Conservation (phyloP, 2,888 invertebrate species). For the Tipula helvola region DNA sequence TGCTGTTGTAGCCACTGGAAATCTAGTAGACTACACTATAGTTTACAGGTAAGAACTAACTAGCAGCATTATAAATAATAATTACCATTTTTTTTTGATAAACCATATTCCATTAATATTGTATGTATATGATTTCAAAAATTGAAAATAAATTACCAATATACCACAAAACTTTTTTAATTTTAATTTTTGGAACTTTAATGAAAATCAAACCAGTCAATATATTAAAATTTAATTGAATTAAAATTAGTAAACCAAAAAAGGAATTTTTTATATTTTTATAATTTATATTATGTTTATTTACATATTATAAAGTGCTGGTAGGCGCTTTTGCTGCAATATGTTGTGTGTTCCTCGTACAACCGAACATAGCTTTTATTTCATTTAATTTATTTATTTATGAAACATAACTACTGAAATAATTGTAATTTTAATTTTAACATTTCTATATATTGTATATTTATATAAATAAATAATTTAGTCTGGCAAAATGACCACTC, state of each 20-base stretch:
- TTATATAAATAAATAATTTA: background rate
- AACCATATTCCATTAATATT: no score
- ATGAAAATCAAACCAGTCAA: background rate
- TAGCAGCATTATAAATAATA: no score
- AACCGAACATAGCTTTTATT: background rate
- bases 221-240: background rate
- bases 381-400: background rate
- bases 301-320: background rate
- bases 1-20: no score
- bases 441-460: background rate
- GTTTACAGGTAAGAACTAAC: no score
- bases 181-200: background rate
- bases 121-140: background rate
- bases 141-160: background rate
- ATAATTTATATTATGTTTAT: background rate
- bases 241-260: background rate
- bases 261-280: background rate
- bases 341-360: background rate
- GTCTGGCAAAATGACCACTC: background rate
- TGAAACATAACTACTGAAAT: background rate
- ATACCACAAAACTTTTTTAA: background rate
- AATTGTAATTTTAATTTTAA: background rate
- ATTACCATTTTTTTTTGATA: no score
- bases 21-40: no score
- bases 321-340: background rate